Conservation (phyloP, 2,113 vertebrate species). For the Spea multiplicata region DNA sequence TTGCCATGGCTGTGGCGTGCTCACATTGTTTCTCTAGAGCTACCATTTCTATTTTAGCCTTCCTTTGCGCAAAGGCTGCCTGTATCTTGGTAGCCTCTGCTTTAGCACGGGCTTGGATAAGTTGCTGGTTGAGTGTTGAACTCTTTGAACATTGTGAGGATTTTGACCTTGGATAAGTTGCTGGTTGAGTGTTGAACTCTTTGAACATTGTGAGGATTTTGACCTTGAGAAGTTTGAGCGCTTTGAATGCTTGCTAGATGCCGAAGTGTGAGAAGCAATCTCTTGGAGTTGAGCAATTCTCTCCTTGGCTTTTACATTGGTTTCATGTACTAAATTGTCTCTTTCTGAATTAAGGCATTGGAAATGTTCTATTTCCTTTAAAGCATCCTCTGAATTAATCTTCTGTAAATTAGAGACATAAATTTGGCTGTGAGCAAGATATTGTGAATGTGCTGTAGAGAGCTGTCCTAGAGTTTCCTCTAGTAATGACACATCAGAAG, state of each 20-base stretch:
- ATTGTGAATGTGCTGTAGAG: neutral
- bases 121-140: too few species aligned
- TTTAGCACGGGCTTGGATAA: too few species aligned
- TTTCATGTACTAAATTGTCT: too few species aligned
- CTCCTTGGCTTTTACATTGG: too few species aligned
- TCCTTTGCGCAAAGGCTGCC: neutral
- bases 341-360: too few species aligned
- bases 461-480: neutral
- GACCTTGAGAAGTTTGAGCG: too few species aligned
- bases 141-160: neutral
- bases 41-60: neutral
- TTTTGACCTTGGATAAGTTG: neutral
- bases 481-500: conserved; percentile 7
- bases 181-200: too few species aligned
- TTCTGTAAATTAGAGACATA: neutral
- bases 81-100: neutral
- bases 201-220: too few species aligned
- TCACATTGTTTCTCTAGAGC: neutral
- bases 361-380: neutral
- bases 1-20: neutral
- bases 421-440: neutral
- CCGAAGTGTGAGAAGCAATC: too few species aligned
- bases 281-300: too few species aligned
- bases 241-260: too few species aligned
- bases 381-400: neutral